phyloP scores from a whole-genome alignment of 2,113 vertebrate genomes.

The Choloepus hoffmanni region DNA sequence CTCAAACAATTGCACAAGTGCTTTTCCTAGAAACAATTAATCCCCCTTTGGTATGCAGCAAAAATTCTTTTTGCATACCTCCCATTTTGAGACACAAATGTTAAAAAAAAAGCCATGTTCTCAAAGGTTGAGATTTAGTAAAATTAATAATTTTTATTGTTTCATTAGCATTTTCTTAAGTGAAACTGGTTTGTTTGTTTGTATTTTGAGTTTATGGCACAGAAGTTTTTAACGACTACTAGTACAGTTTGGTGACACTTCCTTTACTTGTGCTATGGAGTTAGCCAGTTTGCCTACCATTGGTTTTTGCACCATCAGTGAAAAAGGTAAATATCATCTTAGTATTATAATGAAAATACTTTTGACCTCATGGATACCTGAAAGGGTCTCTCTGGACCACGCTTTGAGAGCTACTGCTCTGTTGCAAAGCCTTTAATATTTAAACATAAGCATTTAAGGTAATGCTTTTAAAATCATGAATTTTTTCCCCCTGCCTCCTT shows the following conservation, averaged over 20 bases:
- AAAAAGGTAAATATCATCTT: neutral
- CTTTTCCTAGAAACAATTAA: neutral
- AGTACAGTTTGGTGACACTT: neutral
- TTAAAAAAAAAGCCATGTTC: neutral
- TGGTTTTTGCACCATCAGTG: neutral
- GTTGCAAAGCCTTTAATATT: neutral
- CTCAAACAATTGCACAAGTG: neutral
- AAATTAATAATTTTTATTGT: neutral
- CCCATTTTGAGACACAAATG: no score
- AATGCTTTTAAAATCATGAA: neutral
- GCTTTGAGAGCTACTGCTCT: neutral
- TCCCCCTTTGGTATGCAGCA: neutral
- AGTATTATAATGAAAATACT: slow-evolving; percentile 1
- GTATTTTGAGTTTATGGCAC: neutral
- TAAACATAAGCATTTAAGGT: neutral
- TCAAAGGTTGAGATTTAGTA: neutral
- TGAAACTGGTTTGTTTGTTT: neutral
- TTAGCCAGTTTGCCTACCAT: neutral
- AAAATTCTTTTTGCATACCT: neutral
- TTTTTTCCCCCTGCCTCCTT: neutral
- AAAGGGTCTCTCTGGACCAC: neutral
- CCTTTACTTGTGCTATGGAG: neutral
- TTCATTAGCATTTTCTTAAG: neutral
- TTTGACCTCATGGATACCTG: neutral
- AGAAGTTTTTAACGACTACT: neutral